Percentiles rank a stretch among this genome's conserved stretches.
Evolutionary conservation across 2,888 invertebrate genomes (phyloP).

Genomic region (Hypena proboscidalis): DNA sequence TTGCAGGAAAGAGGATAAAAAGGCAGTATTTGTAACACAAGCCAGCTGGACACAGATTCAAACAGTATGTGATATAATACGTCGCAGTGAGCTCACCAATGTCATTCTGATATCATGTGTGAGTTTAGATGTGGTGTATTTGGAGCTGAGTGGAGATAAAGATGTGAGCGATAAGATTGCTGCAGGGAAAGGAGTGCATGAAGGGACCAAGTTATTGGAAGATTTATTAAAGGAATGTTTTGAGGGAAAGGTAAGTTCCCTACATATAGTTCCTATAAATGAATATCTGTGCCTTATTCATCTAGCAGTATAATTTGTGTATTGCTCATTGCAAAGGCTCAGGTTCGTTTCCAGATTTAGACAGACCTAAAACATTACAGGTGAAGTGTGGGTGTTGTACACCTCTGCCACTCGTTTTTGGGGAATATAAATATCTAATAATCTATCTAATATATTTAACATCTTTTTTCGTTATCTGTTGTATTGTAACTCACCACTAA

Average conservation of each 20-base stretch:
- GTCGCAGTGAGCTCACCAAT: conserved; percentile 86
- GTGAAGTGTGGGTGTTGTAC: too few species aligned
- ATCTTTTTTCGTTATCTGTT: not conserved
- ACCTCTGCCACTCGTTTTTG: too few species aligned
- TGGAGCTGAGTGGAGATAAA: conserved; percentile 69
- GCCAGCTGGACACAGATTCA: conserved; percentile 81
- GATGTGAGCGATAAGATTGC: conserved; percentile 68
- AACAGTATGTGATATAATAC: conserved; percentile 86
- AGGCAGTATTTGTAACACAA: conserved; percentile 85
- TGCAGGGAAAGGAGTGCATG: conserved; percentile 59
- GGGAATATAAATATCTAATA: too few species aligned
- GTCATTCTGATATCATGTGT: conserved; percentile 86
- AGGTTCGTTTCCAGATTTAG: too few species aligned
- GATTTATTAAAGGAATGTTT: conserved; percentile 81
- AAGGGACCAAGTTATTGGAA: conserved; percentile 68
- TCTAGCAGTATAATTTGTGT: not conserved
- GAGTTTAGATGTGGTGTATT: conserved; percentile 82
- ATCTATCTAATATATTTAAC: not conserved
- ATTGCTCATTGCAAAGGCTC: too few species aligned
- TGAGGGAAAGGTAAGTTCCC: conserved; percentile 80
- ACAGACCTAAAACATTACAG: too few species aligned
- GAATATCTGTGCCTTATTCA: not conserved
- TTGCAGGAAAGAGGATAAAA: conserved; percentile 66
- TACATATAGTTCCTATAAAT: not conserved
- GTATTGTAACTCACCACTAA: too few species aligned